Conservation (phyloP, 2,113 vertebrate species). For the Ovis aries region ARS-UI_Ramb_v3.0 NC_056065.1:30704001-30704500, state of each 20-base stretch:
- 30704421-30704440: background rate
- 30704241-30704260: background rate
- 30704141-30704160: background rate
- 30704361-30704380: background rate
- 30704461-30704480: background rate
- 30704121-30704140: background rate
- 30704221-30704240: background rate
- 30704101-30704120: background rate
- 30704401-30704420: background rate
- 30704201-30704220: background rate
- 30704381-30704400: background rate
- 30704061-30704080: too few relatives aligned
- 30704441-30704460: background rate
- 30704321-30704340: background rate
- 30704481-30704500: background rate
- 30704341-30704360: accelerated
- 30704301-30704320: background rate
- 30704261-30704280: background rate
- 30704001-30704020: background rate
- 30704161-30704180: background rate
- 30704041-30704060: background rate
- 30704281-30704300: background rate
- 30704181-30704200: background rate
- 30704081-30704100: background rate
- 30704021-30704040: background rate